These are phyloP conservation scores for Pseudopodoces humilis DNA, from an alignment of 2,113 vertebrate genomes.

Conservation along the genomic window DNA sequence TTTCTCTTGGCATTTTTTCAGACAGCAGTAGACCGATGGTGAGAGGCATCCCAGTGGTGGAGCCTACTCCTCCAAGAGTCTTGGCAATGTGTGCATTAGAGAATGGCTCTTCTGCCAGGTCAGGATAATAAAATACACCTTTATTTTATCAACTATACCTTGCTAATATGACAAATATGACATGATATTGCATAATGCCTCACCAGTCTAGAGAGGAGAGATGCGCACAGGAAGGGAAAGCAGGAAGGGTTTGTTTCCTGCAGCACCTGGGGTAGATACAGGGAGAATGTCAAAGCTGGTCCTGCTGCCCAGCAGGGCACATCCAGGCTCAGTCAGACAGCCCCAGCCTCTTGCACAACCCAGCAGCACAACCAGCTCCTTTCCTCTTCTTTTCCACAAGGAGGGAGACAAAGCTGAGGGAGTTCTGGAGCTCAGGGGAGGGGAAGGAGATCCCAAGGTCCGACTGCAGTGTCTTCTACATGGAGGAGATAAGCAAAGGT, in stretches of 20 bases:
- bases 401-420: neutral
- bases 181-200: neutral
- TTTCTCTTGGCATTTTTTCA: neutral
- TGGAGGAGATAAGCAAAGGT: neutral
- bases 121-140: neutral
- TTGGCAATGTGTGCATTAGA: neutral
- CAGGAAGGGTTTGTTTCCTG: neutral
- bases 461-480: fast-evolving
- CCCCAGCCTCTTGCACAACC: neutral
- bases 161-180: neutral
- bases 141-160: neutral
- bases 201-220: neutral
- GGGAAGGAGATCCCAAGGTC: neutral
- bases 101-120: neutral
- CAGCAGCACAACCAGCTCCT: neutral
- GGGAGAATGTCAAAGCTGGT: neutral
- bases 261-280: neutral
- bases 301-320: neutral
- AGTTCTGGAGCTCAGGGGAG: neutral
- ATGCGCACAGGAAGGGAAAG: neutral
- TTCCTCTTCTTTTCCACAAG: neutral
- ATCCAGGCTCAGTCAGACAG: neutral
- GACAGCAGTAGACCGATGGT: neutral
- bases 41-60: neutral
- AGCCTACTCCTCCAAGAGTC: neutral